Evolutionary conservation across 2,797 vertebrate genomes (phyloP).

Genomic region (Pangasius krempfi): DNA sequence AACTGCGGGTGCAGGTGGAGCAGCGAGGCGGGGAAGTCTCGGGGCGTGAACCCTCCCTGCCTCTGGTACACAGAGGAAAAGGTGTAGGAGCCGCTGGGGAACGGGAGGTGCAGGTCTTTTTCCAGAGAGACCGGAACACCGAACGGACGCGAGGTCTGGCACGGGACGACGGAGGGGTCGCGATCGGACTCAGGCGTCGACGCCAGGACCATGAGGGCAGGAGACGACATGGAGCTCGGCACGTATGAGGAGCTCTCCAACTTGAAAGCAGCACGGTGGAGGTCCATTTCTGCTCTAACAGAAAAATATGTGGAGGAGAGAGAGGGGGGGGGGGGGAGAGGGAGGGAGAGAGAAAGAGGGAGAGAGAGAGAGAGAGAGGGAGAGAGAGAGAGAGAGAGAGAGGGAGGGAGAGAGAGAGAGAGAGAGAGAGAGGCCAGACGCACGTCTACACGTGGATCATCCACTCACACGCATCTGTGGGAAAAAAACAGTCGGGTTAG

Average conservation of each 20-base stretch:
- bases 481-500: not conserved
- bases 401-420: not conserved
- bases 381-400: not conserved
- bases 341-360: not conserved
- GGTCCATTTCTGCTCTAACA: constrained; percentile 87
- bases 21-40: constrained; percentile 93
- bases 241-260: constrained; percentile 99
- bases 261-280: constrained; percentile 97
- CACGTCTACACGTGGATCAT: not conserved
- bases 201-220: constrained; percentile 95
- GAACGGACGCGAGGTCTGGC: constrained; percentile 92
- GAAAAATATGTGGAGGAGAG: constrained; percentile 33
- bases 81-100: constrained; percentile 94
- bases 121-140: constrained; percentile 91
- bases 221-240: constrained; percentile 93
- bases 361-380: not conserved
- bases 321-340: not conserved
- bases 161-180: constrained; percentile 93
- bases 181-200: constrained; percentile 94
- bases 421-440: not conserved
- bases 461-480: not conserved
- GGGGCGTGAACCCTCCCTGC: constrained; percentile 89
- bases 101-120: constrained; percentile 96
- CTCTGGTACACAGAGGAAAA: constrained; percentile 99
- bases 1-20: constrained; percentile 98